Evolutionary conservation across 2,797 vertebrate genomes (phyloP), one percentile per base, ranked within the genome.

Genomic region (Sebastes diploproa): DNA sequence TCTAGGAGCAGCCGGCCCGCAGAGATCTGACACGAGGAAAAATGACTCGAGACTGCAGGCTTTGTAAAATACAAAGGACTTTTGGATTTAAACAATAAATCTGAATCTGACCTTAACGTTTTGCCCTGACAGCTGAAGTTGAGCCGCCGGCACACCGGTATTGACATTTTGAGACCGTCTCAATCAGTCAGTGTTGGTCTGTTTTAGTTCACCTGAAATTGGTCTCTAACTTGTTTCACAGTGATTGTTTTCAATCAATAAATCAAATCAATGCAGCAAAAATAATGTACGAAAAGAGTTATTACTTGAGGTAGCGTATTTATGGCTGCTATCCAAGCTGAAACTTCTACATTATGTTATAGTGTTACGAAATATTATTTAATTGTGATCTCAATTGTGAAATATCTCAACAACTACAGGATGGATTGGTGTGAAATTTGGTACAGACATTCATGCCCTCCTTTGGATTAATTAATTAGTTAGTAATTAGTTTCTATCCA

Each of bases 111-210:
- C 46, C 23, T 32, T 23, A 46, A 42, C 2, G 2, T 46, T 74
- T 59, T 56, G 14, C 2, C 14, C 56, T 50, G 54, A 56, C 61
- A 55, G 29, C 58, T 46, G 25, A 76, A 55, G 72, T 72, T 63
- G 46, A 63, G 66, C 61, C 2, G 0, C 62, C 4, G n/a, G 65
- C 46, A 67, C 56, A n/a, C 3, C 1, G 11, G 4, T 58, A 32
- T 12, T 67, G 71, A 36, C 59, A 29, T 78, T 78, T 73, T 66
- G 27, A 81, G 72, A 78, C 13, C 42, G 16, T 61, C 59, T 67
- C 73, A 29, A 38, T 81, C 77, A 36, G 14, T 76, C 75, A 72
- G 25, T 65, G 69, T 54, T 25, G 13, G 14, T 63, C 59, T 66
- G 18, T 34, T 63, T 75, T 16, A 25, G 23, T 66, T 66, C 34